Conservation (phyloP, 1,140 invertebrate species). For the Drosophila novamexicana region DNA sequence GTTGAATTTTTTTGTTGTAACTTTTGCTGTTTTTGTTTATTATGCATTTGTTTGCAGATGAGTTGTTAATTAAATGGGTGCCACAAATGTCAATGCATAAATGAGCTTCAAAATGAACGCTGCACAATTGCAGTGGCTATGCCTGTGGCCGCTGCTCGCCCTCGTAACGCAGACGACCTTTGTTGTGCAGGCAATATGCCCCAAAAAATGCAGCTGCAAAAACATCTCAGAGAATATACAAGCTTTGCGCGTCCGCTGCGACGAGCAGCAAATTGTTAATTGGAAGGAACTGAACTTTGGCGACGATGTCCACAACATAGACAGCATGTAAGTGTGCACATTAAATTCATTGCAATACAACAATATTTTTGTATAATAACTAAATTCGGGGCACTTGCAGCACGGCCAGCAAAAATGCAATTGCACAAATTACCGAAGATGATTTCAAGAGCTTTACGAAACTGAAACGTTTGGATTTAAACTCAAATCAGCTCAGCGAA, state of each 20-base stretch:
- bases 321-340: constrained; percentile 83
- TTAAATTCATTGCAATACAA: neutral
- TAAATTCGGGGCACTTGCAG: constrained; percentile 82
- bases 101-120: constrained; percentile 56
- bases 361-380: neutral
- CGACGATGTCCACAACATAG: constrained; percentile 83
- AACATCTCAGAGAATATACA: constrained; percentile 73
- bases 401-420: constrained; percentile 91
- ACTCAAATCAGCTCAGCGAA: constrained; percentile 87
- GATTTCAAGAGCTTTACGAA: constrained; percentile 89
- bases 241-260: constrained; percentile 85
- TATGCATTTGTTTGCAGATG: constrained; percentile 49
- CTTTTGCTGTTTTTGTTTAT: constrained; percentile 71
- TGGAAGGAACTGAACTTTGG: constrained; percentile 85
- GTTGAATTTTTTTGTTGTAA: constrained; percentile 63
- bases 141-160: constrained; percentile 18
- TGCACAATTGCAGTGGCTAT: constrained; percentile 38
- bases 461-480: constrained; percentile 89
- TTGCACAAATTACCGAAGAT: constrained; percentile 89
- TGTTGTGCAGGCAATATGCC: constrained; percentile 56
- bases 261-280: constrained; percentile 79
- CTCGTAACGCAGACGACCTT: constrained; percentile 29
- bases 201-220: constrained; percentile 75
- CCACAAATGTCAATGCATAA: constrained; percentile 36
- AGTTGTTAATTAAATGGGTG: constrained; percentile 62